These are phyloP conservation scores for Phoxinus phoxinus DNA, from an alignment of 2,113 vertebrate species.

Conservation along the genomic window DNA sequence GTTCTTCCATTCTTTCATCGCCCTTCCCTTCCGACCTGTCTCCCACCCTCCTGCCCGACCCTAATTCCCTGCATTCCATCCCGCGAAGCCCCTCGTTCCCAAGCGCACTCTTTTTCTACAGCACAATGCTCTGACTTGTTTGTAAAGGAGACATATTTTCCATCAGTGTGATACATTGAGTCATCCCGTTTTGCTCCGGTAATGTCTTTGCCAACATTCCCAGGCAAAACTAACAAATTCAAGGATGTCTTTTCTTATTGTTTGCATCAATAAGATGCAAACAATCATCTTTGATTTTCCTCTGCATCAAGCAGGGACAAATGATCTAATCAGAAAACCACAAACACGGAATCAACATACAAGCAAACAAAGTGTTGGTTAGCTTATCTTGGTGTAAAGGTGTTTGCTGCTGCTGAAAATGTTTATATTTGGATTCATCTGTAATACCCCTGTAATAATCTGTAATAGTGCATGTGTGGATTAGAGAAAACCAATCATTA, in stretches of 20 bases:
- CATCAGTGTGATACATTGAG: constrained; percentile 60
- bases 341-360: neutral
- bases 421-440: constrained; percentile 11
- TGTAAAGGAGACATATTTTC: constrained; percentile 65
- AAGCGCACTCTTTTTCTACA: constrained; percentile 19
- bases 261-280: too few relatives aligned
- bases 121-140: constrained; percentile 62
- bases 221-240: constrained; percentile 10
- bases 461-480: too few relatives aligned
- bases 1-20: constrained; percentile 48
- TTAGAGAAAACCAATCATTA: neutral
- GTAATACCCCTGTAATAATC: too few relatives aligned
- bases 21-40: constrained; percentile 41
- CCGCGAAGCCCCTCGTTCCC: constrained; percentile 52
- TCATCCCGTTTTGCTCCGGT: constrained; percentile 7
- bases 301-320: neutral
- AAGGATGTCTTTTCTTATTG: neutral
- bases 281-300: too few relatives aligned
- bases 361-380: neutral
- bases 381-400: neutral
- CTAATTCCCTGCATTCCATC: constrained; percentile 61
- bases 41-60: constrained; percentile 40
- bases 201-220: constrained; percentile 27
- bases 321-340: neutral
- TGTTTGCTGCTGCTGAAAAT: neutral